Evolutionary conservation across 2,888 invertebrate species (phyloP), one percentile per base, ranked within the genome.

Genomic region (Siphlonurus alternatus): DNA sequence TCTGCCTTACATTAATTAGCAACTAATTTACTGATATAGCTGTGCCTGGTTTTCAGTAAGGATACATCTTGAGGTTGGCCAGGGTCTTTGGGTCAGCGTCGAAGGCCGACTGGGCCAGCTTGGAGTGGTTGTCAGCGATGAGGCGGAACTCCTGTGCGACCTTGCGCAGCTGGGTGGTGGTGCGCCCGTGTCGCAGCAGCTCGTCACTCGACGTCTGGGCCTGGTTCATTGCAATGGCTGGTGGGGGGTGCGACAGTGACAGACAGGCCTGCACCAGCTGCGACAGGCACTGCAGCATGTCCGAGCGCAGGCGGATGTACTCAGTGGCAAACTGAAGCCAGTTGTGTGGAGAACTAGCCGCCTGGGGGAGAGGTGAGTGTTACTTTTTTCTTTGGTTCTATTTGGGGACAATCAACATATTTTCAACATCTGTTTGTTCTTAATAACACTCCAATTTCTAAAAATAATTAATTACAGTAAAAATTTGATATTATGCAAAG

Each of bases 191-290:
- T 68, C 87, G 81, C 69, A 88, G 86, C 64, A 88, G 80, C 70
- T 89, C 88, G 71, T 90, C 89, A 62, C 88, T 80, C 0, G 87
- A 85, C 54, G 84, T 83, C 68, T 88, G 86, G 0, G 92, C 92
- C 63, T 89, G 81, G 1, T 88, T 84, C 1, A 87, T 84, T 0
- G 95, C 93, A 64, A 94, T 91, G 0, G 94, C 94, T 0, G 95
- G 93, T 53, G 95, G 93, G 25, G 95, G 96, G 65, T 93, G 91
- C 66, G 93, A 89, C 53, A 91, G 79, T 66, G 88, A 85, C 68
- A 77, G 80, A 70, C 89, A 90, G 0, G 88, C 85, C 68, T 84
- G 81, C 23, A 85, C 75, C 61, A 88, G 75, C 71, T 86, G 85
- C 1, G 80, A 75, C 65, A 85, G 77, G 64, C 80, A 79, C 67